Base-by-base conservation (phyloP, 2,797 vertebrate genomes). In the Diglossa cyanea region DNA sequence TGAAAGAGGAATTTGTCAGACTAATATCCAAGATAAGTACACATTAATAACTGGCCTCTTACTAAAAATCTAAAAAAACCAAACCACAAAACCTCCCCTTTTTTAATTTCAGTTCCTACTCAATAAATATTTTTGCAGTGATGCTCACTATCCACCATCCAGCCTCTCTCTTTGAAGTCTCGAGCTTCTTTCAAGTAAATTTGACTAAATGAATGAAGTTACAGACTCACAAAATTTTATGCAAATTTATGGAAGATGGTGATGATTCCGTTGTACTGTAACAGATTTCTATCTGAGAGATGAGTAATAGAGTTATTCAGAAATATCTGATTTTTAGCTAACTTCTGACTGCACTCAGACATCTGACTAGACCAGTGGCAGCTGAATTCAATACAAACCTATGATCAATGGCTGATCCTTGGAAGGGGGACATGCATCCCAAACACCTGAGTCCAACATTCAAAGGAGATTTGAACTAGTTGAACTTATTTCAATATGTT, bases 21-120 rank as follows among this genome's bases (percentile, higher is more conserved):
- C 7, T 44, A 75, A 71, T 26, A 35, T 20, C 12, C 28, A 57
- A 53, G 10, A 7, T 42, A 76, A 62, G 26, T 4, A 5, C 10
- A 39, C 12, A 48, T 47, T 9, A 33, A 6, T 31, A 72, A 24
- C 8, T n/a, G 10, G 9, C 35, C 6, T 48, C 21, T 44, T 18
- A 53, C 9, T 65, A 37, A 31, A 17, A 0, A 28, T 54, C 19
- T 54, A n/a, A 14, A n/a, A 54, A 25, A 11, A 28, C 31, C 26
- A 44, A 51, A 40, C 7, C 35, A 7, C 4, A 25, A 42, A 50
- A 3, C 1, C 3, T 2, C 5, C 13, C 9, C 9, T 10, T 23
- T 55, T 51, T 37, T 48, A 4, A 11, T 63, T 63, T 62, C 7
- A 13, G 47, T 58, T 39, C n/a, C 30, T 30, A 19, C 21, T 45